A percentile compares a stretch with the other conserved stretches of the same genome.
These are phyloP conservation scores for Phasianus colchicus DNA, from an alignment of 2,113 vertebrate species.

Conservation along the genomic window DNA sequence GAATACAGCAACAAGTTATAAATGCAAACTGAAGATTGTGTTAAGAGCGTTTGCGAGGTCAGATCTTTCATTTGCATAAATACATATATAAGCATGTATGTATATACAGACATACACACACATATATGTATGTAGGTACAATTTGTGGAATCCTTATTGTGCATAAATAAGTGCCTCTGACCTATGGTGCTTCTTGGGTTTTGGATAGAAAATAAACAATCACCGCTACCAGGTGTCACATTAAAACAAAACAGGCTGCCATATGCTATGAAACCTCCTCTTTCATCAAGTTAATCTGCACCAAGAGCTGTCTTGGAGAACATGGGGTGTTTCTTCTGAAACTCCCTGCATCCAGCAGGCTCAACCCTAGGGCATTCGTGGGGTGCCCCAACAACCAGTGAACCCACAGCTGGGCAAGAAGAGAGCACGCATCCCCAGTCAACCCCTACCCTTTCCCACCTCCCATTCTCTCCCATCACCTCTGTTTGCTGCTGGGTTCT, in stretches of 20 bases:
- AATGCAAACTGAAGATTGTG: not conserved
- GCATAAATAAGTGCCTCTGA: not conserved
- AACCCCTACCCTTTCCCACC: not conserved
- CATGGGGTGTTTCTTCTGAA: not conserved
- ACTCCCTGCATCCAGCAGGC: not conserved
- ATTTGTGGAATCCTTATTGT: not conserved
- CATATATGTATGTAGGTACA: not conserved
- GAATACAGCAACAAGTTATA: too few species aligned
- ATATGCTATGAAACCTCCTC: not conserved
- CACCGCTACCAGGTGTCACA: not conserved
- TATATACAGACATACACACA: too few species aligned
- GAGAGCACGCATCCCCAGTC: not conserved
- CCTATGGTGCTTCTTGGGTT: rapidly evolving
- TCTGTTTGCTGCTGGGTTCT: not conserved
- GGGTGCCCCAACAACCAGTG: not conserved
- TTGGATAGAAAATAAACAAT: not conserved
- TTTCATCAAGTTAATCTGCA: not conserved
- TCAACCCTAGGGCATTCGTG: rapidly evolving
- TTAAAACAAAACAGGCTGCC: not conserved
- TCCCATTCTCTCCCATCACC: not conserved
- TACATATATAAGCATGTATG: too few species aligned
- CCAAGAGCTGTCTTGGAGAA: not conserved
- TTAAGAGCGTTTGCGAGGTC: not conserved
- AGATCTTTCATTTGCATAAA: not conserved
- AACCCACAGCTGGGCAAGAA: not conserved